These are phyloP conservation scores for Pseudochromis fuscus DNA, from an alignment of 2,797 vertebrate species.

Conservation along the genomic window DNA sequence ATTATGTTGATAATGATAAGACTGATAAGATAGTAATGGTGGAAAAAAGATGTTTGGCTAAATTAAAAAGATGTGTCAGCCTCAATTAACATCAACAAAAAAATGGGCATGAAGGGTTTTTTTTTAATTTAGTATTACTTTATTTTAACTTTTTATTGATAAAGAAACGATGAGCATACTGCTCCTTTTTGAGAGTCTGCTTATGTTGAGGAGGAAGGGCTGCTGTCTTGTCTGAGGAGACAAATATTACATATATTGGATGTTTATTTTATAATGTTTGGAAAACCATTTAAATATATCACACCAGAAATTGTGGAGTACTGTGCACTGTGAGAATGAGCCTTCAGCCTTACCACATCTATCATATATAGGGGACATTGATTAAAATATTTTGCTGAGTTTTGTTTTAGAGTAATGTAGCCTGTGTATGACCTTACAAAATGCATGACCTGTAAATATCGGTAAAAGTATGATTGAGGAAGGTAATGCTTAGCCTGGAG, in stretches of 20 bases:
- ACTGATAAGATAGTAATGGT: no score
- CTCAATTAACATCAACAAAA: no score
- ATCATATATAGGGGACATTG: background rate
- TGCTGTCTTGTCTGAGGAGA: background rate
- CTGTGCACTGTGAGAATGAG: background rate
- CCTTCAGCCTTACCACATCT: background rate
- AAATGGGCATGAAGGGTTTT: no score
- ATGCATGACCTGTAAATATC: background rate
- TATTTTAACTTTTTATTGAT: no score
- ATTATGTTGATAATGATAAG: no score
- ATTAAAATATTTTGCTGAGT: background rate
- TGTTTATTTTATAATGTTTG: background rate
- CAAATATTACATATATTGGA: background rate
- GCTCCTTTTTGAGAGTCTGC: no score
- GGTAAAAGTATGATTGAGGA: slow-evolving; percentile 2
- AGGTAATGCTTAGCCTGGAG: slow-evolving; percentile 16
- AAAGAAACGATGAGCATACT: no score
- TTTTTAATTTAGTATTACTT: no score
- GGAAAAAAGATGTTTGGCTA: no score
- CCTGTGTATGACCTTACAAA: background rate
- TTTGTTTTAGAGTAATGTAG: background rate
- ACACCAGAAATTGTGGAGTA: background rate
- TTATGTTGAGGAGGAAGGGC: background rate
- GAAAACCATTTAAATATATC: background rate
- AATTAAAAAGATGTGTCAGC: no score